Base-by-base conservation (phyloP, 2,888 invertebrate genomes). In the Lasius platythorax region DNA sequence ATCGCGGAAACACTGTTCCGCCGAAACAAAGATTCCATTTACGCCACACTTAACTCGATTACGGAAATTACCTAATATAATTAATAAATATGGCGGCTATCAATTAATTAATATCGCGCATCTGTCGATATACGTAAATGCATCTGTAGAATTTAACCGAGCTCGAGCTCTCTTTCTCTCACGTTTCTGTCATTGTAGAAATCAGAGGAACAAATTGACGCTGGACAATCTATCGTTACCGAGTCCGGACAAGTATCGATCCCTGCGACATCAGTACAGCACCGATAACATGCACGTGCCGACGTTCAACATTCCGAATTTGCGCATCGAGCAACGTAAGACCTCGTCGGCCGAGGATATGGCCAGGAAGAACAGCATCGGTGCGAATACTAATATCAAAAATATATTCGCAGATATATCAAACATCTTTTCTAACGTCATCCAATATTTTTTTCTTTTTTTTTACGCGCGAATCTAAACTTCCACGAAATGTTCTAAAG, bases 311-410 rank as follows among this genome's bases (percentile, higher is more conserved):
- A 98, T 98, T 91, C 98, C 98, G n/a, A 98, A 98, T 95, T 95
- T 98, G 89, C 97, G 98, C 79, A 97, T 98, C 86, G 98, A 98
- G 93, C 97, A 98, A 93, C 96, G 98, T 89, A 98, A 98, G 95
- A 98, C 98, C 2, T 98, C 98, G 67, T 98, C 98, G 91, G 98
- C 98, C 8, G 98, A 98, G 94, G 98, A 98, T 93, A 98, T 98
- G 98, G 98, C 98, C 33, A 96, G 98, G 92, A 98, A 98, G 95
- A 98, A 98, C 94, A 98, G 98, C 11, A 97, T 97, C 93, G 97
- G 97, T 96, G 95, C 93, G 85, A 58, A 66, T n/a, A 30, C 1
- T 30, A 8, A 56, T 5, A 40, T 37, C 5, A 40, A 58, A 37
- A 23, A 23, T 23, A 46, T 78, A 30, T 68, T 30, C 3, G n/a